A percentile compares a stretch with the other conserved stretches of the same genome.
Evolutionary conservation across 2,113 vertebrate genomes (phyloP).

Genomic region (Dendrocopos noguchii): DNA sequence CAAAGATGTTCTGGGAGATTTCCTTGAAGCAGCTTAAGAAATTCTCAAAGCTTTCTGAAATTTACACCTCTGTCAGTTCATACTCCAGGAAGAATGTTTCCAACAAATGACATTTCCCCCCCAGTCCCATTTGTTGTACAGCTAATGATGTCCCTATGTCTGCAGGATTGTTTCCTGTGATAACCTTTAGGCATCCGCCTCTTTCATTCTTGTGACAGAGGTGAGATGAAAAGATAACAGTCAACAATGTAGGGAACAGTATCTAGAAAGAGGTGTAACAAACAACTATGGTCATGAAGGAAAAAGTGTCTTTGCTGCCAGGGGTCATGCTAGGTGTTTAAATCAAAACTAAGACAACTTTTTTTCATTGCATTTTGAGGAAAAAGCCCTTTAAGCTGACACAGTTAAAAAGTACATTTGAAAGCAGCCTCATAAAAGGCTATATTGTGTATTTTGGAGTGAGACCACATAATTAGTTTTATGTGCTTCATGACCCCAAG

Average conservation of each 20-base stretch:
- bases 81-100: background rate
- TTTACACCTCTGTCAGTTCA: background rate
- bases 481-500: background rate
- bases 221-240: background rate
- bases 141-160: background rate
- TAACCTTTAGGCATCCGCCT: background rate
- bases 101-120: background rate
- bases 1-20: background rate
- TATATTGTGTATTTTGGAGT: background rate
- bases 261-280: background rate
- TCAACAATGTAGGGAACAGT: background rate
- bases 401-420: background rate
- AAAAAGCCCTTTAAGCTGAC: background rate
- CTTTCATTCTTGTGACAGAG: background rate
- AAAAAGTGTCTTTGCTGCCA: background rate
- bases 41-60: background rate
- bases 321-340: background rate
- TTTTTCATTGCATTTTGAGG: background rate
- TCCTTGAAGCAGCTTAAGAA: background rate
- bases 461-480: background rate
- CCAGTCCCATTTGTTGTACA: background rate
- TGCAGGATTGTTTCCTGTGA: slow-evolving; percentile 15
- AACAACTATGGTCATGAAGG: background rate
- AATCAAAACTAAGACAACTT: background rate
- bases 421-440: background rate